Evolutionary conservation across 1,140 invertebrate genomes (phyloP).

Genomic region (Drosophila baimaii): DNA sequence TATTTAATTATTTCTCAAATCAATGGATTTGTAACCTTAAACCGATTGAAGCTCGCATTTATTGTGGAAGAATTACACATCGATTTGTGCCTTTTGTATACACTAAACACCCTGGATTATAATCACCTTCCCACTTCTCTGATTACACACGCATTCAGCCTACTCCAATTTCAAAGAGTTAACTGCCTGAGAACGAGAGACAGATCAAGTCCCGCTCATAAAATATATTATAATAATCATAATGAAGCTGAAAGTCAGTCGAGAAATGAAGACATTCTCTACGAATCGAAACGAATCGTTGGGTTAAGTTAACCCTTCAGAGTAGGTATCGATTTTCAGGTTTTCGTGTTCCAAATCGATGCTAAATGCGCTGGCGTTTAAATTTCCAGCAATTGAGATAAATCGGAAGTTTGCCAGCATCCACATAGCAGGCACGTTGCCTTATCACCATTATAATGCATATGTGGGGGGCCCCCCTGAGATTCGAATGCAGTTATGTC

Average conservation of each 20-base stretch:
- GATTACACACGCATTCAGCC: conserved; percentile 36
- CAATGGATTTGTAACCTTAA: conserved; percentile 21
- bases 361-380: conserved; percentile 82
- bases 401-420: conserved; percentile 77
- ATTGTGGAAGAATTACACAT: conserved; percentile 9
- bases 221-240: conserved; percentile 54
- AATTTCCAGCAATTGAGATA: conserved; percentile 83
- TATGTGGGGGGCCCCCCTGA: conserved; percentile 46
- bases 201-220: conserved; percentile 29
- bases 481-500: conserved; percentile 30
- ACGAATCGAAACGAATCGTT: conserved; percentile 19
- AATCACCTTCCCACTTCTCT: conserved; percentile 35
- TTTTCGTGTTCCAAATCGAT: conserved; percentile 75
- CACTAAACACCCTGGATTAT: conserved; percentile 27
- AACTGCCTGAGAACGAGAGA: conserved; percentile 47
- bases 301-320: conserved; percentile 27
- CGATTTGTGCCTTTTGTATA: conserved; percentile 15
- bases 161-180: conserved; percentile 78
- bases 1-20: conserved; percentile 16
- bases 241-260: conserved; percentile 23
- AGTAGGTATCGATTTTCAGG: conserved; percentile 66
- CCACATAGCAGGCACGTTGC: conserved; percentile 24
- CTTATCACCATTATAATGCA: conserved; percentile 64
- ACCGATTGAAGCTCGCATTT: not conserved
- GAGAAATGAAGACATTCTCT: conserved; percentile 74